phyloP scores from a whole-genome alignment of 2,797 vertebrate species.

The Syndactyla subalaris region DNA sequence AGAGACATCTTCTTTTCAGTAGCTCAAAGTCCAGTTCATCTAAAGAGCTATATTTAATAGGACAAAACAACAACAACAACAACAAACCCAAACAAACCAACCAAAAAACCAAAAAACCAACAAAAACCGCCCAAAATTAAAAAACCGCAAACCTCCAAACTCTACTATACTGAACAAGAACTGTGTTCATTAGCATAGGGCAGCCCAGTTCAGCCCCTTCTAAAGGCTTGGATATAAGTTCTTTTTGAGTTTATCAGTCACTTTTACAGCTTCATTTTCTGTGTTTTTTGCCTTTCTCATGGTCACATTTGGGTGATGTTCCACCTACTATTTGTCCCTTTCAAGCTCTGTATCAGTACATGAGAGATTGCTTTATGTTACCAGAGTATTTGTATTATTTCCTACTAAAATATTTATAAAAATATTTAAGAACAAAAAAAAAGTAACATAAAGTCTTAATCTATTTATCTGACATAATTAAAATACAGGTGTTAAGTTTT shows the following conservation, averaged over 20 bases:
- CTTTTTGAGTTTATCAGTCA: neutral
- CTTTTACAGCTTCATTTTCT: neutral
- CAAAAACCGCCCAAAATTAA: too few species aligned
- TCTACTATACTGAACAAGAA: neutral
- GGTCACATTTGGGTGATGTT: neutral
- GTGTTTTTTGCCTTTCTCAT: fast-evolving
- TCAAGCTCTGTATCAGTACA: neutral
- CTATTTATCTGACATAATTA: neutral
- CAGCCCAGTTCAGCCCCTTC: neutral
- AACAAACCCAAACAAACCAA: too few species aligned
- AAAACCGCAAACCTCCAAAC: neutral
- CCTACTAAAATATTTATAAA: neutral
- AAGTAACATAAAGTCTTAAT: neutral
- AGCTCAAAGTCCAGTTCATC: neutral
- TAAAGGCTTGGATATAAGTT: neutral
- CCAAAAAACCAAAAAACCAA: neutral
- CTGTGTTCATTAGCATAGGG: neutral
- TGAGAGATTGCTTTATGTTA: neutral
- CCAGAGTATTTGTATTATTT: neutral
- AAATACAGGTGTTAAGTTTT: neutral
- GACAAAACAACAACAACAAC: too few species aligned
- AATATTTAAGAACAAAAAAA: neutral
- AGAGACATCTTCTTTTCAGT: neutral
- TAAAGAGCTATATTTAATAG: neutral
- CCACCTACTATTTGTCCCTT: neutral